A percentile compares a stretch with the other conserved stretches of the same genome.
Conservation (phyloP, 1,140 invertebrate genomes). For the Drosophila auraria region DNA sequence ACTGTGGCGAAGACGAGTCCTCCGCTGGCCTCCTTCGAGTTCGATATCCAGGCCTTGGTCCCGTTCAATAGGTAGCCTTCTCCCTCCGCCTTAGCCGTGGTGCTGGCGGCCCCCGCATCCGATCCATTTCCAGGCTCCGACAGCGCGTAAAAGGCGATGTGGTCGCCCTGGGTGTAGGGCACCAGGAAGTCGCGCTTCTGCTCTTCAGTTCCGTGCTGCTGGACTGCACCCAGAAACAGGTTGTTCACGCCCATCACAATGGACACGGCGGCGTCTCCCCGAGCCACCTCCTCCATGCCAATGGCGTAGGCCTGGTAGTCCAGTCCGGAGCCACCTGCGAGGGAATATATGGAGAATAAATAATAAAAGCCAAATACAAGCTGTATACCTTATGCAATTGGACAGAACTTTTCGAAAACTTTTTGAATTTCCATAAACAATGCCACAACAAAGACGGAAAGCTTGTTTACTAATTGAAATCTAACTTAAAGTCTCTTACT, state of each 20-base stretch:
- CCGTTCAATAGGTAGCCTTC: constrained; percentile 93
- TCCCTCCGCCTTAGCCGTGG: constrained; percentile 89
- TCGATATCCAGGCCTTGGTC: constrained; percentile 98
- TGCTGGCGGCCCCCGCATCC: constrained; percentile 97
- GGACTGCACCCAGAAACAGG: constrained; percentile 93
- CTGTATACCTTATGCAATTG: not conserved
- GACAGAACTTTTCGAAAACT: not conserved
- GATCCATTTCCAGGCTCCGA: constrained; percentile 94
- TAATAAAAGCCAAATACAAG: not conserved
- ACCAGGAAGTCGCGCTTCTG: constrained; percentile 93
- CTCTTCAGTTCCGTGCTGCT: constrained; percentile 91
- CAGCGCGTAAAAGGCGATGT: constrained; percentile 91
- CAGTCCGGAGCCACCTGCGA: constrained; percentile 88
- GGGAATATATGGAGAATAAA: not conserved
- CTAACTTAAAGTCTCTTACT: too few species aligned
- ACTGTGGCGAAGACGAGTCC: constrained; percentile 96
- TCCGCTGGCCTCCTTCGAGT: constrained; percentile 95
- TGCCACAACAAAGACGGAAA: too few species aligned
- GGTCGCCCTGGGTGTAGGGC: constrained; percentile 90
- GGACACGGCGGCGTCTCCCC: constrained; percentile 93
- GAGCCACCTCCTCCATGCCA: constrained; percentile 96
- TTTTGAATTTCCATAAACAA: not conserved
- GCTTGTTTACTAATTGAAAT: not conserved
- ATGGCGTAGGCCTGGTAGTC: constrained; percentile 97
- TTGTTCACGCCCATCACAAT: constrained; percentile 97